A percentile compares a stretch with the other conserved stretches of the same genome.
phyloP scores from a whole-genome alignment of 2,888 invertebrate genomes.

The Cyrtodaria siliqua region DNA sequence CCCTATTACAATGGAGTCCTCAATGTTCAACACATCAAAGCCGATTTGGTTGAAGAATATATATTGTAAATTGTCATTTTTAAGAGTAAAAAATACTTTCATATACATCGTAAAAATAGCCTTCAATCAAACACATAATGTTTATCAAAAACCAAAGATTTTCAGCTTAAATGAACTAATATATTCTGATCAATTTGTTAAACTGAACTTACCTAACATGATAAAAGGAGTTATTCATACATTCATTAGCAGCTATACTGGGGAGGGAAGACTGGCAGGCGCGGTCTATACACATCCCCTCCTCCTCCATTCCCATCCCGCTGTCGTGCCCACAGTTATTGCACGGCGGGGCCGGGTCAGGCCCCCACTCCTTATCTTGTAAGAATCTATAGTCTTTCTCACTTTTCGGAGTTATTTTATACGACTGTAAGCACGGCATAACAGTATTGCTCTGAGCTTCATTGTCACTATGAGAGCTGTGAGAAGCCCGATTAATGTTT shows the following conservation, averaged over 20 bases:
- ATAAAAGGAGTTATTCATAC: conserved; percentile 63
- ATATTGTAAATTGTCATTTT: too few species aligned
- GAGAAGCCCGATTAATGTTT: conserved; percentile 54
- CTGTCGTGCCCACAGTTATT: conserved; percentile 58
- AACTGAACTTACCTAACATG: conserved; percentile 49
- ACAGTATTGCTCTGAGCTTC: conserved; percentile 37
- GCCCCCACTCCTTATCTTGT: conserved; percentile 59
- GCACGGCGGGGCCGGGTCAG: conserved; percentile 59
- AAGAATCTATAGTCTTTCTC: conserved; percentile 61
- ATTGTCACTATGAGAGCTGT: conserved; percentile 70
- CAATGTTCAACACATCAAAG: too few species aligned
- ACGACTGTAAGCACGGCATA: conserved; percentile 66
- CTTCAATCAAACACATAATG: too few species aligned
- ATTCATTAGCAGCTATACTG: conserved; percentile 77
- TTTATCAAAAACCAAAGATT: too few species aligned
- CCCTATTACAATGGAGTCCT: too few species aligned
- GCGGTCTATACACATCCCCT: conserved; percentile 85
- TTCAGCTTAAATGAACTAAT: too few species aligned
- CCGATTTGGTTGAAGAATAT: too few species aligned
- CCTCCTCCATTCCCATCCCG: conserved; percentile 62
- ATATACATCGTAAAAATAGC: too few species aligned
- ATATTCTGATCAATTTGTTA: too few species aligned
- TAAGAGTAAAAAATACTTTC: too few species aligned
- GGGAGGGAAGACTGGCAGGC: conserved; percentile 87
- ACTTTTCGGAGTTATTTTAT: conserved; percentile 65